phyloP scores from a whole-genome alignment of 1,140 invertebrate species.

The Drosophila kepulauana region DNA sequence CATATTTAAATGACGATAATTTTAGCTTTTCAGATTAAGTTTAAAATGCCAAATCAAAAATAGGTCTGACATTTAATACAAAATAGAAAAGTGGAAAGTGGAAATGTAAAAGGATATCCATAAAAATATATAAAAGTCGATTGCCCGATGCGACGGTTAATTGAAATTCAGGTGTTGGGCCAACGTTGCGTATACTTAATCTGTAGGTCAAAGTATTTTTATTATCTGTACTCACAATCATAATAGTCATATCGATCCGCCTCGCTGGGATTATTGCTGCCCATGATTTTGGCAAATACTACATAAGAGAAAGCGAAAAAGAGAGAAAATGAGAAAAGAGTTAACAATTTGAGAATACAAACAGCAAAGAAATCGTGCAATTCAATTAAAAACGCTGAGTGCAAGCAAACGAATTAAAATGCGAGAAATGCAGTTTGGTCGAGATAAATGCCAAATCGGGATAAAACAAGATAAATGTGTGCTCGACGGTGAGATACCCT shows the following conservation, averaged over 20 bases:
- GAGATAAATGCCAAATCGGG: conserved; percentile 2
- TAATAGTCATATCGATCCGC: conserved; percentile 82
- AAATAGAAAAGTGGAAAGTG: too few relatives aligned
- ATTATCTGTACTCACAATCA: conserved; percentile 74
- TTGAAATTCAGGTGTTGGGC: not conserved
- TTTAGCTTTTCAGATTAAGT: too few relatives aligned
- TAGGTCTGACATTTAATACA: too few relatives aligned
- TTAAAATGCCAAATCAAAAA: too few relatives aligned
- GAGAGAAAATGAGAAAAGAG: conserved; percentile 21
- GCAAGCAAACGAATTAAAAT: conserved; percentile 44
- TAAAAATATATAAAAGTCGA: not conserved
- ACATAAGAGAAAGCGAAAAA: conserved; percentile 18
- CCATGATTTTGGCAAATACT: conserved; percentile 84
- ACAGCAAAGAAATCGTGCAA: conserved; percentile 40
- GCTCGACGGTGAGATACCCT: too few relatives aligned
- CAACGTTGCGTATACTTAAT: conserved; percentile 33
- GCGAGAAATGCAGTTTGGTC: conserved; percentile 37
- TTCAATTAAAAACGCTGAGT: conserved; percentile 67
- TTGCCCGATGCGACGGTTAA: not conserved
- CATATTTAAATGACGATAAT: too few relatives aligned
- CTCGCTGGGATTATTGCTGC: conserved; percentile 81
- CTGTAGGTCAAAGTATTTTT: not conserved
- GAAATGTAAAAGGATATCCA: not conserved
- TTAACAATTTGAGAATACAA: conserved; percentile 50
- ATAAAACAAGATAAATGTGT: not conserved